These are phyloP conservation scores for Anorthoa munda DNA, from an alignment of 2,888 invertebrate genomes.

Conservation along the genomic window DNA sequence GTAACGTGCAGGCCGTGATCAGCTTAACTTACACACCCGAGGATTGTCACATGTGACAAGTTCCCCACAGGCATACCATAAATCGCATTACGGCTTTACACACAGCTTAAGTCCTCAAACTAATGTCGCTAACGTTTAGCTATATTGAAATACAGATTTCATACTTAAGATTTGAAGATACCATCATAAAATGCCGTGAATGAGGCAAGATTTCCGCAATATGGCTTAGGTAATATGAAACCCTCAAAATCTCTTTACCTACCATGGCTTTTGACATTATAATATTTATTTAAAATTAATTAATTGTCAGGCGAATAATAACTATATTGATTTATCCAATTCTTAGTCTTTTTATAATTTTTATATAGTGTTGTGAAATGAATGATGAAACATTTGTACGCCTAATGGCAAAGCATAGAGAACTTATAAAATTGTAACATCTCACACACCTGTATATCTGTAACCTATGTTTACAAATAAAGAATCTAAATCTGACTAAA, in stretches of 20 bases:
- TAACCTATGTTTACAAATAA: no score
- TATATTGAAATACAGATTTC: conserved; percentile 31
- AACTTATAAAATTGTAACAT: no score
- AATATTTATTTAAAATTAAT: no score
- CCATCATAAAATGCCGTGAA: not conserved
- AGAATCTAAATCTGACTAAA: no score
- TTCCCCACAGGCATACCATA: conserved; percentile 68
- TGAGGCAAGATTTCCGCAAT: not conserved
- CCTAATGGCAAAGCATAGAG: no score
- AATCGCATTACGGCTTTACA: conserved; percentile 74
- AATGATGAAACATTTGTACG: no score
- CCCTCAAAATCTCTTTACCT: not conserved
- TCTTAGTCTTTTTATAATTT: no score
- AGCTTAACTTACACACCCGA: conserved; percentile 32
- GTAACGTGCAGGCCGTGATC: conserved; percentile 33
- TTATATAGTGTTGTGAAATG: no score
- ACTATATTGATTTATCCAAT: no score
- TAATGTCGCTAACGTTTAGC: conserved; percentile 28
- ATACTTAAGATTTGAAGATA: conserved; percentile 1
- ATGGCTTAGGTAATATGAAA: not conserved
- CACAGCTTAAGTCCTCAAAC: conserved; percentile 54
- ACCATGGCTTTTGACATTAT: no score
- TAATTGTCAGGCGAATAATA: no score
- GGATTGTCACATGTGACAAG: conserved; percentile 58
- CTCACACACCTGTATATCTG: no score